Percentiles rank a stretch among this genome's conserved stretches.
These are phyloP conservation scores for Eupithecia inturbata DNA, from an alignment of 2,888 invertebrate genomes.

Conservation along the genomic window DNA sequence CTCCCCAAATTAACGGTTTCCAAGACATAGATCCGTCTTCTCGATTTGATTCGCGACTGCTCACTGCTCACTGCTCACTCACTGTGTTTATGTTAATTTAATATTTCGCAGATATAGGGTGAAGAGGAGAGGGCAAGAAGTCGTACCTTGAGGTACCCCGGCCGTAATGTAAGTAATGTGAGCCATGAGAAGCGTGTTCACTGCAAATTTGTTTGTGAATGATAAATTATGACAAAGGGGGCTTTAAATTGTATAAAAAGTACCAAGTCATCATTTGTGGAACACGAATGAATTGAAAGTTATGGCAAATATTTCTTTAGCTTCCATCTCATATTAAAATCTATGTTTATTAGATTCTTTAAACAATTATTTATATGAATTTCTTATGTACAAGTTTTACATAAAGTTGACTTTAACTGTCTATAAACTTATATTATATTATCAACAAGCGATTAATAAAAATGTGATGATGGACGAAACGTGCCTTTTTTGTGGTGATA, in stretches of 20 bases:
- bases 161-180: constrained; percentile 32
- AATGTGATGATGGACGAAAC: constrained; percentile 42
- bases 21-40: constrained; percentile 73
- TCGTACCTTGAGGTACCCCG: constrained; percentile 41
- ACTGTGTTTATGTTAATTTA: constrained; percentile 78
- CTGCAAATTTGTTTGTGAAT: constrained; percentile 34
- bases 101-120: constrained; percentile 60
- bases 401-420: constrained; percentile 12
- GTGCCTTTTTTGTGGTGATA: constrained; percentile 44
- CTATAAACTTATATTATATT: constrained; percentile 33
- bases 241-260: constrained; percentile 24
- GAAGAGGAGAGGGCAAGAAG: constrained; percentile 36
- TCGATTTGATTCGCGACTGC: constrained; percentile 72
- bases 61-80: constrained; percentile 55
- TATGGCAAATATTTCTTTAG: background rate
- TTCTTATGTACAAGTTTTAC: background rate
- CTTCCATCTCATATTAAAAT: background rate
- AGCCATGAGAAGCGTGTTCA: constrained; percentile 29
- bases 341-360: background rate
- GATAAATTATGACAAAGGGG: constrained; percentile 35
- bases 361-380: background rate
- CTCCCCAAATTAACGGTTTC: constrained; percentile 74
- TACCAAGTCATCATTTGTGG: constrained; percentile 12
- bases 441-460: constrained; percentile 46
- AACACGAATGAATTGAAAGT: constrained; percentile 7